Percentiles rank a stretch among this genome's conserved stretches.
Evolutionary conservation across 2,797 vertebrate genomes (phyloP).

Genomic region (Gambelia wislizenii): DNA sequence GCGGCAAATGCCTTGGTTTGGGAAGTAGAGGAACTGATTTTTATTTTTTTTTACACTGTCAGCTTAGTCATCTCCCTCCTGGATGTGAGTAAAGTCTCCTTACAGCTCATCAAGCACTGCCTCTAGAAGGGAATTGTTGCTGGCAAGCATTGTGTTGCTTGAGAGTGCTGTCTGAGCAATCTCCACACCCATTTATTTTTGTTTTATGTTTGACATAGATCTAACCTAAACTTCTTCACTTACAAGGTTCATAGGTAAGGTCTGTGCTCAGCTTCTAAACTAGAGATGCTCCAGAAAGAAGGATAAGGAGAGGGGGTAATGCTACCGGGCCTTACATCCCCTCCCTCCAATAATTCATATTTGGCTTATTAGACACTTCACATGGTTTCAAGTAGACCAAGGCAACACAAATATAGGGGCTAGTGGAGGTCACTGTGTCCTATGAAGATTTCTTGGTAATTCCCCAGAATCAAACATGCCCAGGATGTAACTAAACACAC

Average conservation of each 20-base stretch:
- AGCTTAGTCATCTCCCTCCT: conserved; percentile 55
- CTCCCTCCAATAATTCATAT: too few species aligned
- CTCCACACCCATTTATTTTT: background rate
- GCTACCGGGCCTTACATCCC: too few species aligned
- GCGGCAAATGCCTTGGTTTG: conserved; percentile 34
- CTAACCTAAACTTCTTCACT: background rate
- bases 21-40: conserved; percentile 46
- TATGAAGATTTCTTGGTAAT: too few species aligned
- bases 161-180: background rate
- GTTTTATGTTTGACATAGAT: background rate
- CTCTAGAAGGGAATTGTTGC: background rate
- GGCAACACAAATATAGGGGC: too few species aligned
- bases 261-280: background rate
- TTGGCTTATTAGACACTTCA: too few species aligned
- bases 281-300: background rate
- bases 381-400: too few species aligned
- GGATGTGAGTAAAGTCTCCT: conserved; percentile 17
- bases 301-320: too few species aligned
- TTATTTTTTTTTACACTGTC: conserved; percentile 35
- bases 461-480: too few species aligned
- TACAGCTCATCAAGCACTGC: conserved; percentile 8
- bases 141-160: background rate
- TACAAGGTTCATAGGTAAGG: background rate
- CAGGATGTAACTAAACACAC: too few species aligned
- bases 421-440: too few species aligned